Percentiles rank a stretch among this genome's conserved stretches.
phyloP scores from a whole-genome alignment of 2,113 vertebrate genomes.

The Ariopsis seemanni region DNA sequence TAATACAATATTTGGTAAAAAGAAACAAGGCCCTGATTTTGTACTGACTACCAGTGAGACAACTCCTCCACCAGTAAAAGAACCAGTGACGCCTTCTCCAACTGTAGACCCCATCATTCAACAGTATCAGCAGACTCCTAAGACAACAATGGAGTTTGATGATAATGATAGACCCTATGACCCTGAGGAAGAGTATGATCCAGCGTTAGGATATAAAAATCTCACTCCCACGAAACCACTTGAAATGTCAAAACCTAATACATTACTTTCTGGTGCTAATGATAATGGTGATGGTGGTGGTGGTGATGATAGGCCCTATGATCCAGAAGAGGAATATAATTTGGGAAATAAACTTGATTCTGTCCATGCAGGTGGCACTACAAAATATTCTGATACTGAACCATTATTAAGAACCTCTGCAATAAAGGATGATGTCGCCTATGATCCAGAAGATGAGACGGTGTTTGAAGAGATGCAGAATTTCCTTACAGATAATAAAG shows the following conservation, averaged over 20 bases:
- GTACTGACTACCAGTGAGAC: constrained; percentile 23
- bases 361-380: constrained; percentile 52
- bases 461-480: constrained; percentile 87
- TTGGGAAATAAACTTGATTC: constrained; percentile 73
- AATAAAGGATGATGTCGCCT: constrained; percentile 86
- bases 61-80: constrained; percentile 33
- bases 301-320: constrained; percentile 87
- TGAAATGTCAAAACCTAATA: constrained; percentile 47
- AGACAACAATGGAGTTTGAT: constrained; percentile 74
- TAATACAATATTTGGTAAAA: constrained; percentile 84
- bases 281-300: constrained; percentile 75
- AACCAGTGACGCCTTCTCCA: constrained; percentile 54
- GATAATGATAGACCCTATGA: constrained; percentile 81
- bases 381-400: constrained; percentile 55
- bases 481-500: constrained; percentile 71
- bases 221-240: constrained; percentile 49
- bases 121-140: constrained; percentile 87
- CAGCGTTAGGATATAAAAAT: constrained; percentile 64
- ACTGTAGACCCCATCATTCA: constrained; percentile 89
- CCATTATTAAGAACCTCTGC: constrained; percentile 52
- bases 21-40: constrained; percentile 66
- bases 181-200: constrained; percentile 83
- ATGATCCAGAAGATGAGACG: constrained; percentile 94
- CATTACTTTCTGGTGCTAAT: constrained; percentile 42
- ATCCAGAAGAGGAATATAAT: constrained; percentile 93